phyloP scores from a whole-genome alignment of 2,888 invertebrate genomes.

The Priocnemis perturbator region DNA sequence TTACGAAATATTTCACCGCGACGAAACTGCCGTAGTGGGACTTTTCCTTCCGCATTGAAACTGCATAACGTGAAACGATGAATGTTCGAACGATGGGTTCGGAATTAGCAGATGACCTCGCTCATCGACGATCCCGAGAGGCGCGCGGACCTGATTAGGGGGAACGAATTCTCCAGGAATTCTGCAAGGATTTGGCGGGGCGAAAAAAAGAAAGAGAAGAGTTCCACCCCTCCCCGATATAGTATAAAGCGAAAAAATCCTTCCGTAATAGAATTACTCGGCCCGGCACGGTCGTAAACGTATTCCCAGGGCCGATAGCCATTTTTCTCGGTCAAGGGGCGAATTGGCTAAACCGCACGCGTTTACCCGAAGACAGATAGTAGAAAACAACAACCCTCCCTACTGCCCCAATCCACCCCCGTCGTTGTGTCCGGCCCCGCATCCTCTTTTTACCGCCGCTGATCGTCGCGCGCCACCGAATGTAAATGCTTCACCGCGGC shows the following conservation, averaged over 20 bases:
- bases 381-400: slow-evolving; percentile 58
- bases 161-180: slow-evolving; percentile 58
- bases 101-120: background rate
- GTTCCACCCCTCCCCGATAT: slow-evolving; percentile 59
- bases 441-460: slow-evolving; percentile 29
- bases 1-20: no score
- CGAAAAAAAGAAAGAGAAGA: slow-evolving; percentile 32
- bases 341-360: slow-evolving; percentile 72
- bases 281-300: slow-evolving; percentile 74
- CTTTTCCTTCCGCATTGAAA: no score
- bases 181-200: slow-evolving; percentile 5
- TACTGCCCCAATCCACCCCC: slow-evolving; percentile 28
- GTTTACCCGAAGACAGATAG: slow-evolving; percentile 72
- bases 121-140: slow-evolving; percentile 43
- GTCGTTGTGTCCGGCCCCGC: slow-evolving; percentile 20
- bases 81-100: no score
- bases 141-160: slow-evolving; percentile 63
- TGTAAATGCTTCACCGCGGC: slow-evolving; percentile 17
- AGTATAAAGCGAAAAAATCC: slow-evolving; percentile 72
- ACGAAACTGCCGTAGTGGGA: no score
- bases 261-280: slow-evolving; percentile 74
- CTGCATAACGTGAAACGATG: no score
- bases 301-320: slow-evolving; percentile 74
- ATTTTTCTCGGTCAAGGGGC: slow-evolving; percentile 75
- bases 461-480: slow-evolving; percentile 14